phyloP scores from a whole-genome alignment of 1,140 invertebrate genomes.

The Hypsibius dujardini region DNA sequence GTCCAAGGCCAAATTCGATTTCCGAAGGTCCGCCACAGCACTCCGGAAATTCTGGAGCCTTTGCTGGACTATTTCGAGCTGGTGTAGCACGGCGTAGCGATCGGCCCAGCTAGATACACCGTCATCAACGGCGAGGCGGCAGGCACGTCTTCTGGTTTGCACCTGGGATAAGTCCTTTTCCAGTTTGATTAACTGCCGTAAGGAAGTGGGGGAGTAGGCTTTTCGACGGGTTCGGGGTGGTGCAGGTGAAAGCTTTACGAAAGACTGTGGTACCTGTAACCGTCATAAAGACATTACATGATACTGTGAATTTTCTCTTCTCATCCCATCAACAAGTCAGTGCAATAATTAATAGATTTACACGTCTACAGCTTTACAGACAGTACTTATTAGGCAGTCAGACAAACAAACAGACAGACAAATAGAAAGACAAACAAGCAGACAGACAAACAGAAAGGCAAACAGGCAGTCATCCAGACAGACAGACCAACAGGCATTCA shows the following conservation, averaged over 20 bases:
- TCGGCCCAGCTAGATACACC: not conserved
- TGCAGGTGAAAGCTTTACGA: not conserved
- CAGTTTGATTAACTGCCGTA: constrained; percentile 9
- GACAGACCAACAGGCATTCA: too few species aligned
- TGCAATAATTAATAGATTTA: too few species aligned
- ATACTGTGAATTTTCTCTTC: too few species aligned
- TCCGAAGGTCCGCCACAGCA: not conserved
- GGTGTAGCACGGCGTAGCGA: not conserved
- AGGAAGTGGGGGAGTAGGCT: not conserved
- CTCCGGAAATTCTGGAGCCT: not conserved
- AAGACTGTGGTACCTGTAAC: not conserved
- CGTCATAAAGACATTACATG: not conserved
- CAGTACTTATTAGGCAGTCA: too few species aligned
- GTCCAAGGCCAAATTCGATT: not conserved
- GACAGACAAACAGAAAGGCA: too few species aligned
- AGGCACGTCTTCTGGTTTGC: not conserved
- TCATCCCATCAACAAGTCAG: too few species aligned
- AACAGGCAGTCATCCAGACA: too few species aligned
- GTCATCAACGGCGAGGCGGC: not conserved
- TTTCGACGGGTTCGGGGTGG: not conserved
- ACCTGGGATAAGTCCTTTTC: not conserved
- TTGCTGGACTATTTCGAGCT: not conserved
- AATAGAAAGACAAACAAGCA: too few species aligned
- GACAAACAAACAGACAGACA: too few species aligned
- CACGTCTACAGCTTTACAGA: too few species aligned